Conservation (phyloP, 2,113 vertebrate genomes). For the Heptranchias perlo region DNA sequence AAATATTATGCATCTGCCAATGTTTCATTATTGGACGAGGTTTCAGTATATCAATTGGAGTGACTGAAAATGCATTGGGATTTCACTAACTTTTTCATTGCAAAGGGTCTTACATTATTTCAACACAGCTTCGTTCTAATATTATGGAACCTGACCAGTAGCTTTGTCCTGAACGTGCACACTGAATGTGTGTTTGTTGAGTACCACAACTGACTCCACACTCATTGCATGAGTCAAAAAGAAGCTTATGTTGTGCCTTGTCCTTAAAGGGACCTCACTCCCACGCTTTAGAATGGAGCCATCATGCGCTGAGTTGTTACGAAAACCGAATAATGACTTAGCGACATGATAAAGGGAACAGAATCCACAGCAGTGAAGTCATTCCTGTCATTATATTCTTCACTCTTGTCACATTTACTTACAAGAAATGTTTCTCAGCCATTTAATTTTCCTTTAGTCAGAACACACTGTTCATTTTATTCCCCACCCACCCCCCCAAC, state of each 20-base stretch:
- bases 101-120: too few species aligned
- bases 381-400: neutral
- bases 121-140: neutral
- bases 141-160: neutral
- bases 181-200: neutral
- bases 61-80: neutral
- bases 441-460: neutral
- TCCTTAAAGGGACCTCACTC: too few species aligned
- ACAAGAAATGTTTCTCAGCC: neutral
- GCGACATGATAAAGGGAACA: neutral
- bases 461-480: neutral
- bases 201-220: neutral
- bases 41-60: neutral
- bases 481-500: too few species aligned
- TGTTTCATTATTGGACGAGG: neutral
- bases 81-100: neutral
- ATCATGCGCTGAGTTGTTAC: neutral
- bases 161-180: neutral
- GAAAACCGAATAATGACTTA: neutral
- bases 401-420: neutral
- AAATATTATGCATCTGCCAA: neutral
- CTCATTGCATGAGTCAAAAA: neutral
- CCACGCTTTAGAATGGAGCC: neutral
- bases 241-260: neutral
- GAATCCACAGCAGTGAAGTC: neutral